A percentile compares a stretch with the other conserved stretches of the same genome.
Conservation (phyloP, 2,888 invertebrate genomes). For the Agonopterix heracliana region DNA sequence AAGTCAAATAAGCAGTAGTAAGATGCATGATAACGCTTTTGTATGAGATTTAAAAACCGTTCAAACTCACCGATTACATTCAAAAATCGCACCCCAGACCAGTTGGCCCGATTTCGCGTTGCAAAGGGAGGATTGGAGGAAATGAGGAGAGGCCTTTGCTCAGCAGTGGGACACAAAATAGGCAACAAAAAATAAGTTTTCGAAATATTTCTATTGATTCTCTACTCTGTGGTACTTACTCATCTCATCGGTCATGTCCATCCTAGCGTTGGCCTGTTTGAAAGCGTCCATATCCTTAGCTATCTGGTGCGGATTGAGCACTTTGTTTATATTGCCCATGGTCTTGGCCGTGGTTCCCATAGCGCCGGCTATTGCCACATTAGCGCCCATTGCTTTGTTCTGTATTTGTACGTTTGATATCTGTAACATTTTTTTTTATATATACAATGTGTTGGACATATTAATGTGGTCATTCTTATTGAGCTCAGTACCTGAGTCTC, state of each 20-base stretch:
- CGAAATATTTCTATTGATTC: no score
- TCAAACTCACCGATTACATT: no score
- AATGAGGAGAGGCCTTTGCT: no score
- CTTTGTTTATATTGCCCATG: constrained; percentile 91
- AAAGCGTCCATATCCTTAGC: constrained; percentile 90
- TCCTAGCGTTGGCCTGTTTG: constrained; percentile 87
- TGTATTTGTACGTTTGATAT: constrained; percentile 86
- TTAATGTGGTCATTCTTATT: not conserved
- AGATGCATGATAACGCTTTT: no score
- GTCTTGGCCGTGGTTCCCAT: constrained; percentile 93
- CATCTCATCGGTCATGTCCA: constrained; percentile 98
- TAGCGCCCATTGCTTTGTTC: constrained; percentile 93
- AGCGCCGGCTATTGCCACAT: constrained; percentile 89
- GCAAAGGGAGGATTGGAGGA: no score
- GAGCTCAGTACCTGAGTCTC: not conserved
- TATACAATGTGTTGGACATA: not conserved
- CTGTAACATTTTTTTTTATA: constrained; percentile 22
- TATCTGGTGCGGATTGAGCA: constrained; percentile 90
- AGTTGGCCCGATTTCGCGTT: no score
- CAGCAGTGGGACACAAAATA: no score
- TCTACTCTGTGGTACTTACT: constrained; percentile 72
- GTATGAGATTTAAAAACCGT: no score
- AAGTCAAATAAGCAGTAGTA: no score
- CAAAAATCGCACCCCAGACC: no score
- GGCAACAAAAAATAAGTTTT: no score